phyloP scores from a whole-genome alignment of 1,140 invertebrate genomes.

The Pogonomyrmex barbatus region DNA sequence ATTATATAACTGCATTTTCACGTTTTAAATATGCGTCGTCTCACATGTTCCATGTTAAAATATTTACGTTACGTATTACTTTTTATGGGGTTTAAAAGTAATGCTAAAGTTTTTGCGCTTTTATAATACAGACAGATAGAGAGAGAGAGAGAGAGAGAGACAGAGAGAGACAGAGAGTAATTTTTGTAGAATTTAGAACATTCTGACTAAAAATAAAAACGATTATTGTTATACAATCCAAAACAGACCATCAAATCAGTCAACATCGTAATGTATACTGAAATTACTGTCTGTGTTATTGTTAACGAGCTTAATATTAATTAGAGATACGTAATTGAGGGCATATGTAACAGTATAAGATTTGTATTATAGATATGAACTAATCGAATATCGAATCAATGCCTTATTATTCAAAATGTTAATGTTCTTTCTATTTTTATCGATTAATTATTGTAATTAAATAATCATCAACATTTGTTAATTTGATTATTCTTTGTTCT shows the following conservation, averaged over 20 bases:
- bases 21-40: constrained; percentile 7
- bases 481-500: constrained; percentile 33
- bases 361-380: constrained; percentile 64
- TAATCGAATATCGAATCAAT: constrained; percentile 79
- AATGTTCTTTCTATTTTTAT: constrained; percentile 48
- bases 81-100: neutral
- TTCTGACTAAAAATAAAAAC: neutral
- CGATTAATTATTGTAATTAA: constrained; percentile 1
- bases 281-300: constrained; percentile 63
- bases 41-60: constrained; percentile 11
- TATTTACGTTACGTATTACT: neutral
- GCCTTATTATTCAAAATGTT: constrained; percentile 78
- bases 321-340: constrained; percentile 46
- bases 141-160: neutral
- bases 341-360: constrained; percentile 58
- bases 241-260: constrained; percentile 4
- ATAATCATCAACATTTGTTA: constrained; percentile 42
- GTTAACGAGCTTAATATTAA: constrained; percentile 65
- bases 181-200: constrained; percentile 26
- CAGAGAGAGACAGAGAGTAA: neutral
- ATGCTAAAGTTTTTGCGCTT: neutral
- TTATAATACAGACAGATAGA: neutral
- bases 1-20: neutral
- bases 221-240: constrained; percentile 5
- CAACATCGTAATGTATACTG: constrained; percentile 26